phyloP scores from a whole-genome alignment of 2,113 vertebrate genomes.

The Stegastes partitus region DNA sequence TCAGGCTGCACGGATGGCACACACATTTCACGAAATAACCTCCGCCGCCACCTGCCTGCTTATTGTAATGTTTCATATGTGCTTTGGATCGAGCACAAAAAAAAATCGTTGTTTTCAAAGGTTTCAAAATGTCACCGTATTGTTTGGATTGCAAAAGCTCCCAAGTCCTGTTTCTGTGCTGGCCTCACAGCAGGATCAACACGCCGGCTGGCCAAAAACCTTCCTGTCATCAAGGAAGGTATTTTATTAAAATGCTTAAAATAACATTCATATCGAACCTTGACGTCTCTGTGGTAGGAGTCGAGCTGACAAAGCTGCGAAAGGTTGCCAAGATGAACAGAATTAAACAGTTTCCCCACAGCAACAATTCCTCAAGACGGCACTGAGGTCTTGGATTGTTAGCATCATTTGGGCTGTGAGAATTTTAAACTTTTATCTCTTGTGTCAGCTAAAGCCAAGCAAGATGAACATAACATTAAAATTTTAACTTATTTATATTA shows the following conservation, averaged over 20 bases:
- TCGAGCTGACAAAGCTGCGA: conserved; percentile 37
- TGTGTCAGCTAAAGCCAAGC: background rate
- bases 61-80: background rate
- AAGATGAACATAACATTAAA: background rate
- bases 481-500: background rate
- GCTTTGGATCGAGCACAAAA: conserved; percentile 7
- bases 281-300: conserved; percentile 8
- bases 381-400: background rate
- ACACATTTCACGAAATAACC: background rate
- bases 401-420: background rate
- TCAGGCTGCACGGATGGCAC: background rate
- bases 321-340: conserved; percentile 47
- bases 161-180: conserved; percentile 1
- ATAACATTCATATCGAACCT: conserved; percentile 23
- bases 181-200: conserved; percentile 6
- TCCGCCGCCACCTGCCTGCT: background rate
- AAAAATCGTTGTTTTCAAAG: conserved; percentile 18
- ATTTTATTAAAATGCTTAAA: conserved; percentile 32
- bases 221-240: conserved; percentile 1
- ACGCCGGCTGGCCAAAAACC: background rate
- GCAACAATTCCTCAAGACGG: background rate
- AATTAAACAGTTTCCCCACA: conserved; percentile 30
- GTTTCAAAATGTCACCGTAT: conserved; percentile 14
- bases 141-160: conserved; percentile 25
- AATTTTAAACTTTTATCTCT: conserved; percentile 3